Percentiles rank a stretch among this genome's conserved stretches.
phyloP scores from a whole-genome alignment of 2,797 vertebrate species.

The Xenopus petersii region DNA sequence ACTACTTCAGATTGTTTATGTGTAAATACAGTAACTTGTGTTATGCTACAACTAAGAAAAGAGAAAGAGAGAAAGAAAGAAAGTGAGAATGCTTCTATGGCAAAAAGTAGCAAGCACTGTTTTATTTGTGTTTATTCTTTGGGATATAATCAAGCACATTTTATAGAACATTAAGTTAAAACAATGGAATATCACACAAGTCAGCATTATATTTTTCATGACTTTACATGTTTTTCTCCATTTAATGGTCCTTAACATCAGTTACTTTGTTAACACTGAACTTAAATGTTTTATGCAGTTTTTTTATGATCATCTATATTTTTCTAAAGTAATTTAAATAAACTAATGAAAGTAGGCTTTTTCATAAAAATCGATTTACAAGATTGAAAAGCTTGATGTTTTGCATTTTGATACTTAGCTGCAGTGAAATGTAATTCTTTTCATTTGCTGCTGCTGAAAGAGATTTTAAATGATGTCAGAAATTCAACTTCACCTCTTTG shows the following conservation, averaged over 20 bases:
- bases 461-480: too few relatives aligned
- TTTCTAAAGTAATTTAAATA: slow-evolving; percentile 19
- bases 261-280: slow-evolving; percentile 2
- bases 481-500: too few relatives aligned
- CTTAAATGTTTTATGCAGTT: neutral
- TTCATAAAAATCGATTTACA: slow-evolving; percentile 7
- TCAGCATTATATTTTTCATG: slow-evolving; percentile 30
- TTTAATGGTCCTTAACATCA: slow-evolving; percentile 30
- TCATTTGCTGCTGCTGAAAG: too few relatives aligned
- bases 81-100: too few relatives aligned
- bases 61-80: too few relatives aligned
- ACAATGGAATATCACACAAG: neutral
- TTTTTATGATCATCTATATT: slow-evolving; percentile 12
- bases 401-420: neutral
- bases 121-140: slow-evolving; percentile 2
- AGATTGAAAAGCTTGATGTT: neutral
- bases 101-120: neutral
- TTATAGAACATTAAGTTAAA: slow-evolving; percentile 9
- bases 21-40: too few relatives aligned
- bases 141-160: neutral
- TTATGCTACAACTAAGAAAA: too few relatives aligned
- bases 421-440: neutral
- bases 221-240: slow-evolving; percentile 16
- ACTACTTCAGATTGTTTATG: too few relatives aligned
- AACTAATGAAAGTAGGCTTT: slow-evolving; percentile 4